phyloP scores from a whole-genome alignment of 2,797 vertebrate genomes.

The Spondyliosoma cantharus region DNA sequence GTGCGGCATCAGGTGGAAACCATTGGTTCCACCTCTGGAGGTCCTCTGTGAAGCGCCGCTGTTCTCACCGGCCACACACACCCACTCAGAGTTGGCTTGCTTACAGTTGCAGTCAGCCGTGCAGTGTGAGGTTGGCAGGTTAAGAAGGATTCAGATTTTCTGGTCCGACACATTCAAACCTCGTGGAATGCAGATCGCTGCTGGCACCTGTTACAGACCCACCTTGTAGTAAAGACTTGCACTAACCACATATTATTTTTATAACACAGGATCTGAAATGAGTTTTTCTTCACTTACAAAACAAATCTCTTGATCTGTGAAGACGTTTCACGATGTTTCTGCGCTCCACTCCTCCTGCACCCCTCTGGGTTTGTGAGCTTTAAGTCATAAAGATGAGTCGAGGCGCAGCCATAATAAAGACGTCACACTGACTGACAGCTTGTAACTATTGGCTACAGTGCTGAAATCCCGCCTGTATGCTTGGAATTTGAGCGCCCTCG shows the following conservation, averaged over 20 bases:
- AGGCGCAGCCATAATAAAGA: constrained; percentile 79
- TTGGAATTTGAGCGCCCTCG: constrained; percentile 72
- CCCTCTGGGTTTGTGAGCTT: not conserved
- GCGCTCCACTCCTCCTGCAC: not conserved
- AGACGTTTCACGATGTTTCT: not conserved
- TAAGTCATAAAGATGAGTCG: constrained; percentile 14
- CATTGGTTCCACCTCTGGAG: constrained; percentile 54
- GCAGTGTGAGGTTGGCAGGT: constrained; percentile 13
- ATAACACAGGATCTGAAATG: not conserved
- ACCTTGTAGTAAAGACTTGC: not conserved
- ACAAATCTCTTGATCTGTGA: too few relatives aligned
- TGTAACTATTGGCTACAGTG: constrained; percentile 82
- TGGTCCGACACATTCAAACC: constrained; percentile 8
- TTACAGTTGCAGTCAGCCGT: constrained; percentile 13
- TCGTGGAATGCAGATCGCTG: constrained; percentile 15
- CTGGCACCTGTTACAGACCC: not conserved
- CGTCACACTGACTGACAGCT: constrained; percentile 83
- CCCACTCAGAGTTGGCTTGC: not conserved
- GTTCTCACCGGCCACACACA: too few relatives aligned
- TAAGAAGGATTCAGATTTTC: constrained; percentile 30
- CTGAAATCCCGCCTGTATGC: constrained; percentile 78
- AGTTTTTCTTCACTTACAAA: not conserved
- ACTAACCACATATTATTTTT: not conserved
- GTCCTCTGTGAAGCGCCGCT: constrained; percentile 10
- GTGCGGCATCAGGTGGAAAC: constrained; percentile 46